Percentiles rank a stretch among this genome's conserved stretches.
phyloP scores from a whole-genome alignment of 2,113 vertebrate species.

The Paramisgurnus dabryanus region DNA sequence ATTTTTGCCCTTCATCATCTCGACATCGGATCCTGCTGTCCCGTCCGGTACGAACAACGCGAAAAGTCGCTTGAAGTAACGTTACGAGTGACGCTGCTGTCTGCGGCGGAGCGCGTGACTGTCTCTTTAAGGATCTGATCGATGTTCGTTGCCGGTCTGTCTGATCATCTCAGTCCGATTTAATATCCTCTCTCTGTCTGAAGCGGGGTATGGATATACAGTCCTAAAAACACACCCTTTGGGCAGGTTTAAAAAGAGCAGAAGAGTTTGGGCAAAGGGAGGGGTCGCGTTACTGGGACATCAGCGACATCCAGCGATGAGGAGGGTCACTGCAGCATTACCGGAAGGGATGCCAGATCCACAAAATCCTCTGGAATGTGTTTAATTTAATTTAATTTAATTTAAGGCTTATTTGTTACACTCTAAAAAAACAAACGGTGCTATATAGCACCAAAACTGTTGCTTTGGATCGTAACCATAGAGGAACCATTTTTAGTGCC shows the following conservation, averaged over 20 bases:
- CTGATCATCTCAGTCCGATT: background rate
- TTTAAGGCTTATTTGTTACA: too few relatives aligned
- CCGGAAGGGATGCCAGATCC: background rate
- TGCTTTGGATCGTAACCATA: too few relatives aligned
- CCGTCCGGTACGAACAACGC: background rate
- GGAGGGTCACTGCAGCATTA: slow-evolving; percentile 36
- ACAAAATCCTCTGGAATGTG: too few relatives aligned
- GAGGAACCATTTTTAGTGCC: too few relatives aligned
- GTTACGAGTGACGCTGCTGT: background rate
- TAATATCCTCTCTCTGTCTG: background rate
- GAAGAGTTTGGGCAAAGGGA: slow-evolving; percentile 1
- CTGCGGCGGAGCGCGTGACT: background rate
- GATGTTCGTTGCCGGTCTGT: background rate
- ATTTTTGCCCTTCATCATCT: background rate
- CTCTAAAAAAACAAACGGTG: too few relatives aligned
- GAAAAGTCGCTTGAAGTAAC: slow-evolving; percentile 9
- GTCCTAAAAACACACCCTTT: slow-evolving; percentile 72
- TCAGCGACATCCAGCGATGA: slow-evolving; percentile 55
- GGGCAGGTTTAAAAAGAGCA: slow-evolving; percentile 56
- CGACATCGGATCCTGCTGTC: background rate
- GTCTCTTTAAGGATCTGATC: background rate
- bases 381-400: too few relatives aligned
- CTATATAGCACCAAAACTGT: too few relatives aligned
- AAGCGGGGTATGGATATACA: slow-evolving; percentile 49
- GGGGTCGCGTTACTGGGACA: background rate